phyloP scores from a whole-genome alignment of 2,888 invertebrate genomes.

The Hyposoter dolosus region DNA sequence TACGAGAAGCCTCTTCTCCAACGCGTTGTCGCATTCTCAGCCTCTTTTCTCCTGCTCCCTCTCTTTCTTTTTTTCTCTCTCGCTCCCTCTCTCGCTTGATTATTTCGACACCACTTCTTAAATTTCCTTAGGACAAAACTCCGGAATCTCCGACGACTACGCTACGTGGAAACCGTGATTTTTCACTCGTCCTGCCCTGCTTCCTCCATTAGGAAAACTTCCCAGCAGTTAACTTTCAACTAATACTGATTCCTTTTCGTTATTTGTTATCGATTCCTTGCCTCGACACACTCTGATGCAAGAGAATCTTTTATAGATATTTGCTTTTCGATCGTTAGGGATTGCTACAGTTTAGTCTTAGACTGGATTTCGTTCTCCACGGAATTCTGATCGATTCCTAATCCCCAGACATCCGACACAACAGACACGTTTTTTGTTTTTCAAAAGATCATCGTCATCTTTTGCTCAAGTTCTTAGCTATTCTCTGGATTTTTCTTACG shows the following conservation, averaged over 20 bases:
- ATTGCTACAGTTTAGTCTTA: too few species aligned
- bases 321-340: too few species aligned
- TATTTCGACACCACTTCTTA: conserved; percentile 21
- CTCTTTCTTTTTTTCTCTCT: neutral
- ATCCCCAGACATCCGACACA: too few species aligned
- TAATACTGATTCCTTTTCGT: neutral
- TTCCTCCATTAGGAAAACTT: neutral
- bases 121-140: conserved; percentile 37
- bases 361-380: too few species aligned
- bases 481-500: neutral
- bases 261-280: neutral
- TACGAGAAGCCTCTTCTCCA: conserved; percentile 44
- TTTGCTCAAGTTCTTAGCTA: neutral
- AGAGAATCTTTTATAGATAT: too few species aligned
- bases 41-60: conserved; percentile 26
- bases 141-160: conserved; percentile 37
- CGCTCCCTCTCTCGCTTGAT: neutral
- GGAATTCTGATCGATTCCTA: too few species aligned
- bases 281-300: neutral
- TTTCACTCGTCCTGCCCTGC: neutral
- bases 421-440: neutral
- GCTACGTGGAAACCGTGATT: conserved; percentile 52
- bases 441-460: neutral
- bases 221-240: neutral
- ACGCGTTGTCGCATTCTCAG: conserved; percentile 59